These are phyloP conservation scores for Alosa alosa DNA, from an alignment of 2,113 vertebrate species.

Conservation along the genomic window DNA sequence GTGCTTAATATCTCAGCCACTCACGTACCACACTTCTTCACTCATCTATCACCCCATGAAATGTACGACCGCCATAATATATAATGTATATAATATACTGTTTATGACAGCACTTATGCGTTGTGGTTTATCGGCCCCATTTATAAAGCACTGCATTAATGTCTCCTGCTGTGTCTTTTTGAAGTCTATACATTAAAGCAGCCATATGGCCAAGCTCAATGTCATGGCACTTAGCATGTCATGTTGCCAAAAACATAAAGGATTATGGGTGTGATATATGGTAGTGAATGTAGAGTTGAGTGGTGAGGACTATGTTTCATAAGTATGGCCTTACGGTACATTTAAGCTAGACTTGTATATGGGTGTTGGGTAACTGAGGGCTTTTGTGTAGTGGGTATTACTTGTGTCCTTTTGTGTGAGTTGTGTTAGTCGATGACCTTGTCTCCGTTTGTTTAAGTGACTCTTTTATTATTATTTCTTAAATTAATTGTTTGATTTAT, in stretches of 20 bases:
- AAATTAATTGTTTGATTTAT: constrained; percentile 20
- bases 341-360: no score
- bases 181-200: background rate
- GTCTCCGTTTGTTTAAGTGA: no score
- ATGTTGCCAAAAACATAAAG: no score
- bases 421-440: no score
- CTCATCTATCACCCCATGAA: background rate
- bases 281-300: no score
- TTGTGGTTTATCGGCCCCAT: background rate
- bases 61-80: background rate
- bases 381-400: no score
- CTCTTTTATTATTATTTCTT: no score
- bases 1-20: background rate
- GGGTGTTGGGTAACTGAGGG: no score
- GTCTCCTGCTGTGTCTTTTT: background rate
- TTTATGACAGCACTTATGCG: background rate
- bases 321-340: no score
- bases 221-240: background rate
- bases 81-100: background rate
- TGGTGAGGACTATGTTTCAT: no score
- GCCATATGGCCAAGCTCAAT: background rate
- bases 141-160: background rate
- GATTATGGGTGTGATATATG: no score
- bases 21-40: background rate
- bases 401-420: no score